These are phyloP conservation scores for Mormyrops boulengeri DNA, from an alignment of 2,797 vertebrate species.

Conservation along the genomic window DNA sequence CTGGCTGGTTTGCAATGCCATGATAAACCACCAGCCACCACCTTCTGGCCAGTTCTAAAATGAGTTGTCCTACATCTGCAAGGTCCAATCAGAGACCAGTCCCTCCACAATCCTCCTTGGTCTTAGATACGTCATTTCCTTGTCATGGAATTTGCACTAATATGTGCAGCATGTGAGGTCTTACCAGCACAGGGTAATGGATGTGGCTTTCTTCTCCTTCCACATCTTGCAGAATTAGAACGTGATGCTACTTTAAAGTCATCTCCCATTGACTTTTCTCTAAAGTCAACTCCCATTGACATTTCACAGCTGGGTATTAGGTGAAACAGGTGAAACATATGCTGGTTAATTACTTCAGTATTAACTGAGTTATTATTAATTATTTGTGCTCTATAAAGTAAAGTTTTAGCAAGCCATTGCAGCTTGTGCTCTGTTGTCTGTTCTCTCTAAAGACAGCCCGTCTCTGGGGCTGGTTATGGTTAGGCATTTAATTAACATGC, in stretches of 20 bases:
- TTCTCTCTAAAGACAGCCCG: neutral
- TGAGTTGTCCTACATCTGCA: neutral
- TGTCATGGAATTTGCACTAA: neutral
- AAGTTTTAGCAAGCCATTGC: neutral
- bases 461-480: neutral
- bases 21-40: neutral
- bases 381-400: neutral
- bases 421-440: neutral
- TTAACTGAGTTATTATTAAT: neutral
- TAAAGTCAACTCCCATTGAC: neutral
- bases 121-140: neutral
- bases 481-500: neutral
- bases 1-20: neutral
- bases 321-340: neutral
- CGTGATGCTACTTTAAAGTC: neutral
- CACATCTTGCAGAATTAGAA: neutral
- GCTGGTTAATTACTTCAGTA: neutral
- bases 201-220: neutral
- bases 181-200: neutral
- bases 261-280: neutral
- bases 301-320: neutral
- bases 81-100: neutral
- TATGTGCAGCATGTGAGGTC: neutral
- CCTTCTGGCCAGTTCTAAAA: neutral
- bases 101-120: neutral